These are phyloP conservation scores for Drosophila pruinosa DNA, from an alignment of 1,140 invertebrate genomes.

Conservation along the genomic window DNA sequence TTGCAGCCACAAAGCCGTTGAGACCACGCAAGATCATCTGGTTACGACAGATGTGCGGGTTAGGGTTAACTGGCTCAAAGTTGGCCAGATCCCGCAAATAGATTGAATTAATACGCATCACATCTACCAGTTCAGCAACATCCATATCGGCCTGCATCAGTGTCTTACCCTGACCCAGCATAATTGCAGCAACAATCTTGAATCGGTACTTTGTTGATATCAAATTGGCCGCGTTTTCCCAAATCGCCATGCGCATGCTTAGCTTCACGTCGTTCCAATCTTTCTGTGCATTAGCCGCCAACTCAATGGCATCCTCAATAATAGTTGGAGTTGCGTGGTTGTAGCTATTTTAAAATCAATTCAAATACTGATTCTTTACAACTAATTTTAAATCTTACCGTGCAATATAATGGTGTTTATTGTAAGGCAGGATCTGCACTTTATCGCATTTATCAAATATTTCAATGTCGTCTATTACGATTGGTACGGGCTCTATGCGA, in stretches of 20 bases:
- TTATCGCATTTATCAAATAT: slow-evolving; percentile 85
- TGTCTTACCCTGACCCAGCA: slow-evolving; percentile 98
- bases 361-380: background rate
- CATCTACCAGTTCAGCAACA: slow-evolving; percentile 97
- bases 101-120: slow-evolving; percentile 95
- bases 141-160: slow-evolving; percentile 98
- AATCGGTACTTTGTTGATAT: slow-evolving; percentile 94
- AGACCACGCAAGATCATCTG: slow-evolving; percentile 93
- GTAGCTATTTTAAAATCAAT: slow-evolving; percentile 2
- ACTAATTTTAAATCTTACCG: slow-evolving; percentile 13
- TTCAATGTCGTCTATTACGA: slow-evolving; percentile 94
- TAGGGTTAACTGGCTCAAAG: slow-evolving; percentile 93
- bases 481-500: slow-evolving; percentile 90
- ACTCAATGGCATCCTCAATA: slow-evolving; percentile 92
- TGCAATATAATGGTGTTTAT: slow-evolving; percentile 39
- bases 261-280: slow-evolving; percentile 93
- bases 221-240: slow-evolving; percentile 93
- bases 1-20: slow-evolving; percentile 98
- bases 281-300: slow-evolving; percentile 88
- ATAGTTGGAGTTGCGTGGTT: slow-evolving; percentile 91
- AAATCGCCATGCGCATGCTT: slow-evolving; percentile 90
- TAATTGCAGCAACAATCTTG: slow-evolving; percentile 95
- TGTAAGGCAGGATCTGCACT: slow-evolving; percentile 43
- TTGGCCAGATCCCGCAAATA: slow-evolving; percentile 88
- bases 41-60: slow-evolving; percentile 86